Evolutionary conservation across 2,888 invertebrate species (phyloP), one percentile per base, ranked within the genome.

Genomic region (Thecophora atra): DNA sequence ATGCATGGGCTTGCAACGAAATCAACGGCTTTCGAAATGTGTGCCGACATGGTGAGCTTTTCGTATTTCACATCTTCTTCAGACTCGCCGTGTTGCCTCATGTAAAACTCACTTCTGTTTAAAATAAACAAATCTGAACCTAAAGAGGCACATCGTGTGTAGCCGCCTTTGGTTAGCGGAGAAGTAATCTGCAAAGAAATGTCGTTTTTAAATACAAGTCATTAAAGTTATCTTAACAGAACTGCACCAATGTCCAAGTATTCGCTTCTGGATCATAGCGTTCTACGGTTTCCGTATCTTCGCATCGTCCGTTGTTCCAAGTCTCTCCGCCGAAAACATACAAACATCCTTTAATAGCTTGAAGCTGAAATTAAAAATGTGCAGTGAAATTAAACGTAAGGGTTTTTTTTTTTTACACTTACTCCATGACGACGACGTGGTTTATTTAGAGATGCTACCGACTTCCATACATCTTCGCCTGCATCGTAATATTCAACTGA

Each of bases 281-380:
- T 51, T 51, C 51, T 5, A 51, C 17, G n/a, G 51, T n/a, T 13
- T 8, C 2, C 11, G 51, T n/a, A 13, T 51, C n/a, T n/a, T 51
- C 17, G n/a, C n/a, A 51, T 8, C n/a, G 51, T 5, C 17, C n/a
- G 15, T 51, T n/a, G n/a, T 5, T 13, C 15, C 15, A n/a, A 13
- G 51, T n/a, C 51, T 51, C 51, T 51, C 51, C 51, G 51, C 51
- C 51, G n/a, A 5, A 15, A n/a, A n/a, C 51, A 51, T 51, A 51
- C 13, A 51, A 51, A n/a, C n/a, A 51, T n/a, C 51, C 51, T 5
- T 51, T 51, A 13, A 17, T 13, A 51, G 51, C 51, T 51, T 51
- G 15, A 17, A 51, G 51, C 51, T 51, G 51, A 8, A 13, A n/a
- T 37, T 37, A 8, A 1, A 3, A n/a, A 51, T 17, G 17, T n/a